A percentile compares a stretch with the other conserved stretches of the same genome.
Conservation (phyloP, 2,888 invertebrate genomes). For the Cepaea hortensis region DNA sequence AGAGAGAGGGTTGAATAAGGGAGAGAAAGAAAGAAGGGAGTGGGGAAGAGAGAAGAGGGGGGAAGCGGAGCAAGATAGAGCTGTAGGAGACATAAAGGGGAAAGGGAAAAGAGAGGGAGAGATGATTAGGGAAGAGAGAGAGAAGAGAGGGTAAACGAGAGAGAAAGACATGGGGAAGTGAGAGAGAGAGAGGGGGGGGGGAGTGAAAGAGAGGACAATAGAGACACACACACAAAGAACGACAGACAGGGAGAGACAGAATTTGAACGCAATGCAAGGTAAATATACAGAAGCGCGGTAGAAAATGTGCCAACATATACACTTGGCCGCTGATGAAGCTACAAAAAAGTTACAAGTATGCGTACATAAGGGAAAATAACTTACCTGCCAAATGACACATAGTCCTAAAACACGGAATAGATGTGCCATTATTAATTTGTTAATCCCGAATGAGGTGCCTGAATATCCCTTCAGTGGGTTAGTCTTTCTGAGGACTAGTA, state of each 20-base stretch:
- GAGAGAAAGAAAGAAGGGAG: too few species aligned
- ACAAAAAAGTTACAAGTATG: background rate
- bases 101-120: background rate
- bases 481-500: too few species aligned
- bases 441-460: background rate
- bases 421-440: background rate
- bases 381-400: conserved; percentile 2
- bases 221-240: background rate
- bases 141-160: background rate
- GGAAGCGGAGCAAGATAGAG: too few species aligned
- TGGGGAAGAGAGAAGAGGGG: too few species aligned
- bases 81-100: too few species aligned
- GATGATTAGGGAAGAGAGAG: background rate
- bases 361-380: background rate
- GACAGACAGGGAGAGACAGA: background rate
- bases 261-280: background rate
- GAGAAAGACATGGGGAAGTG: background rate
- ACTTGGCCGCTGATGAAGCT: background rate
- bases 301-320: background rate
- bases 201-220: background rate
- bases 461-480: background rate
- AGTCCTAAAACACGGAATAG: background rate
- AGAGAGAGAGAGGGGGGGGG: background rate
- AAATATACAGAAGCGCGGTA: background rate
- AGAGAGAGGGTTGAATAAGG: too few species aligned